Base-by-base conservation (phyloP, 1,140 invertebrate genomes). In the Lysiphlebus fabarum region DNA sequence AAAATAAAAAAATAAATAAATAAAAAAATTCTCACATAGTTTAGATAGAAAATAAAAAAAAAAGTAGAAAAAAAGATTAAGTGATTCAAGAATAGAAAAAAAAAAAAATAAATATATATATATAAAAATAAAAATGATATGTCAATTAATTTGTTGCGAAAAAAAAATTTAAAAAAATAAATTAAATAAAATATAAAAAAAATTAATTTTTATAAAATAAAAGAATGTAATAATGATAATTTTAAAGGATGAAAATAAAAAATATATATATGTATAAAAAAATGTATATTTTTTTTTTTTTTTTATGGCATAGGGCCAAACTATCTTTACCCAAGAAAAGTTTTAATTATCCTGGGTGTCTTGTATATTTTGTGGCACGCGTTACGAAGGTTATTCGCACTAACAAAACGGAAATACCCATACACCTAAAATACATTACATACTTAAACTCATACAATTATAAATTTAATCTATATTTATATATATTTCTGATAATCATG, bases 291-390 rank as follows among this genome's bases (percentile, higher is more conserved):
- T 10, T 11, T 10, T 34, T 44, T n/a, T n/a, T n/a, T n/a, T n/a
- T n/a, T n/a, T n/a, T 9, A 41, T 64, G 62, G 62, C 62, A n/a
- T 9, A 10, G 34, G 36, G 62, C 62, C 62, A 64, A 56, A 61
- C 53, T 63, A 59, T 55, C 56, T 58, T 61, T 58, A 14, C 54
- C 45, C 38, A 7, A 42, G 36, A 11, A 43, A 61, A 61, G 55
- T 64, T 62, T 62, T 58, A 62, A 58, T 62, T 62, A 58, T 58
- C 53, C 56, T 55, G 47, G 17, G 51, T 26, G 56, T 58, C 54
- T 61, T 55, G 17, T 54, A 37, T 54, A 37, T 56, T 40, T 40
- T 44, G 47, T 10, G 14, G 48, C 48, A 33, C 17, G 53, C 36
- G 49, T 41, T 12, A 2, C 41, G 37, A 14, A 49, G 47, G 17